These are phyloP conservation scores for Neoascia interrupta DNA, from an alignment of 2,888 invertebrate genomes.

Conservation along the genomic window DNA sequence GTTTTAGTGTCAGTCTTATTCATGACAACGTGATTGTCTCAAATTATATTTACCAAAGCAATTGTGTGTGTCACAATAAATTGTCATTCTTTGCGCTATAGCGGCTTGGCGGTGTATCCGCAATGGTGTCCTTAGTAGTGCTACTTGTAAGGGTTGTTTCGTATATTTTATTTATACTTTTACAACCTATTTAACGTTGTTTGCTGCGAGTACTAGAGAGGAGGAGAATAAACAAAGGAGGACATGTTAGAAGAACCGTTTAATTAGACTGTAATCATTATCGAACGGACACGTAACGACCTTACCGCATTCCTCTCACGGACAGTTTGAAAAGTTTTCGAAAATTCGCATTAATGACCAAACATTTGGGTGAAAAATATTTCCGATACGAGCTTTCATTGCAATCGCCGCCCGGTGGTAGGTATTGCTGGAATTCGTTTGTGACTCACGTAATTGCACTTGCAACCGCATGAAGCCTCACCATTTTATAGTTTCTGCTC, in stretches of 20 bases:
- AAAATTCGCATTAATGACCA: neutral
- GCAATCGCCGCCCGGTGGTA: no score
- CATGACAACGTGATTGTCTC: conserved; percentile 42
- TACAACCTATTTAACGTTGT: no score
- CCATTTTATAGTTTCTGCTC: conserved; percentile 11
- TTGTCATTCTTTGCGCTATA: conserved; percentile 35
- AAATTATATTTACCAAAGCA: conserved; percentile 55
- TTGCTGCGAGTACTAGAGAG: no score
- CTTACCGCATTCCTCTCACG: no score
- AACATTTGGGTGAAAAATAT: neutral
- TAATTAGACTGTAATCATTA: no score
- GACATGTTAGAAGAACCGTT: no score
- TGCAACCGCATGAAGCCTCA: conserved; percentile 36
- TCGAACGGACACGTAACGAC: no score
- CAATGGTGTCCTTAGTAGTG: conserved; percentile 3
- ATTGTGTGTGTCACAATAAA: conserved; percentile 50
- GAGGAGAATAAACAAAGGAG: neutral
- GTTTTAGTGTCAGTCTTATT: neutral
- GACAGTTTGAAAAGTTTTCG: no score
- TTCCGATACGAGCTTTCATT: no score
- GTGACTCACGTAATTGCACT: conserved; percentile 38
- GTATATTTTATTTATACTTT: neutral
- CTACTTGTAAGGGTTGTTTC: neutral
- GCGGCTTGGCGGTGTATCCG: neutral
- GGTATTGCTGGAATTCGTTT: no score